Evolutionary conservation across 2,888 invertebrate genomes (phyloP).

Genomic region (Tenodera sinensis): DNA sequence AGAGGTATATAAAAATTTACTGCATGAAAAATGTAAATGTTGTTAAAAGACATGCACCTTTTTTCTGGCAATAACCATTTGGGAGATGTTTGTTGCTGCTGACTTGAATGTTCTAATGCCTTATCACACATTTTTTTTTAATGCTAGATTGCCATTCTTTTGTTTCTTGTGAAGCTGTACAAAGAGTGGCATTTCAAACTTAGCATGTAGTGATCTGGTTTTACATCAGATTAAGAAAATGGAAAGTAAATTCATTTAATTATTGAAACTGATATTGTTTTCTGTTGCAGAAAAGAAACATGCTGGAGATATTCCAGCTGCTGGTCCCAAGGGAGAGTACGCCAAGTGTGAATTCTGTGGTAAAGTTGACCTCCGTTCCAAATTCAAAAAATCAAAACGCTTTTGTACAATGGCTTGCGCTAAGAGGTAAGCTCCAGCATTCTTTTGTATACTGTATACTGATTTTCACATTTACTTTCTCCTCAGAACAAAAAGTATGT

Average conservation of each 20-base stretch:
- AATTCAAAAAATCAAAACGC: slow-evolving; percentile 70
- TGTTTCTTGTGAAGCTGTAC: no score
- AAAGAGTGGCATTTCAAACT: no score
- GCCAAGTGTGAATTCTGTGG: slow-evolving; percentile 74
- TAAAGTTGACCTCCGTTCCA: slow-evolving; percentile 58
- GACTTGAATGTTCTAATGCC: no score
- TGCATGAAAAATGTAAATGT: no score
- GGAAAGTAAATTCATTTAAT: background rate
- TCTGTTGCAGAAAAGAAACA: slow-evolving; percentile 45
- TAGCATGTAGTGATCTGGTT: no score
- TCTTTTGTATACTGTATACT: background rate
- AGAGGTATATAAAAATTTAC: no score
- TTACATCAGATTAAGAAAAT: background rate
- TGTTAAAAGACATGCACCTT: no score
- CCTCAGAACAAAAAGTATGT: background rate
- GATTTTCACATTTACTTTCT: background rate
- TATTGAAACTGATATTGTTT: background rate
- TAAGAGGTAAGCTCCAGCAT: slow-evolving; percentile 49
- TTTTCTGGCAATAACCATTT: no score
- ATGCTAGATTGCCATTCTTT: no score
- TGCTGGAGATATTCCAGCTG: slow-evolving; percentile 40
- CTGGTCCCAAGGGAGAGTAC: slow-evolving; percentile 45
- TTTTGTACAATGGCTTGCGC: slow-evolving; percentile 74
- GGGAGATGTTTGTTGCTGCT: no score
- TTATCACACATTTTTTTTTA: no score